Percentiles rank a stretch among this genome's conserved stretches.
Evolutionary conservation across 2,797 vertebrate species (phyloP).

Genomic region (Hyperoplus immaculatus): DNA sequence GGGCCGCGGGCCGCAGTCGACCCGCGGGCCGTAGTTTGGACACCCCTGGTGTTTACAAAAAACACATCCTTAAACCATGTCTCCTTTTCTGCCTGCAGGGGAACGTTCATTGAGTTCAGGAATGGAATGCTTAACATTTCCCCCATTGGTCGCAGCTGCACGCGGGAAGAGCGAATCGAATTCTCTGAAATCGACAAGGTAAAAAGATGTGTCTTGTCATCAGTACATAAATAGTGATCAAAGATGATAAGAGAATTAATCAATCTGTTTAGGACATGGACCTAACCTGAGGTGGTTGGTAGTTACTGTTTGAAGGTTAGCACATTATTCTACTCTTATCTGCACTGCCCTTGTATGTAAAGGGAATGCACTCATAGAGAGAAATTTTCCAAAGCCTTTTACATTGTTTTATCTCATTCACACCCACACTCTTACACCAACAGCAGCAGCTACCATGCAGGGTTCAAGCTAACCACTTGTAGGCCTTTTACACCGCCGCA

Average conservation of each 20-base stretch:
- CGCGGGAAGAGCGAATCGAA: slow-evolving; percentile 92
- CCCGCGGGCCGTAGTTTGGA: too few species aligned
- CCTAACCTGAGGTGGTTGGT: not conserved
- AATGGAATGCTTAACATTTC: slow-evolving; percentile 98
- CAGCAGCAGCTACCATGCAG: too few species aligned
- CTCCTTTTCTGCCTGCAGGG: slow-evolving; percentile 79
- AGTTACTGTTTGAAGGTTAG: not conserved
- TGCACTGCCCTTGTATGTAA: not conserved
- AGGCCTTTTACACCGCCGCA: too few species aligned
- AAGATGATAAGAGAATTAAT: not conserved
- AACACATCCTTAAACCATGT: rapidly evolving
- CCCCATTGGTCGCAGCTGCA: slow-evolving; percentile 96
- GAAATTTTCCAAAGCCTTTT: too few species aligned
- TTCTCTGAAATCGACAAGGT: slow-evolving; percentile 98
- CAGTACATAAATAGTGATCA: not conserved
- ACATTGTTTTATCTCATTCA: too few species aligned
- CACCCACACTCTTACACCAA: too few species aligned
- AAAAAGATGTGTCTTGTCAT: not conserved
- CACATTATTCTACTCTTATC: not conserved
- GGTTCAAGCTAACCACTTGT: too few species aligned
- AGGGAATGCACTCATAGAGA: too few species aligned
- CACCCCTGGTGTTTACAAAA: not conserved
- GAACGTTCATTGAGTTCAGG: slow-evolving; percentile 98
- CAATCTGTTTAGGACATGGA: not conserved
- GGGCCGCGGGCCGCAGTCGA: too few species aligned